Evolutionary conservation across 2,888 invertebrate species (phyloP).

Genomic region (Sthenelais limicola): DNA sequence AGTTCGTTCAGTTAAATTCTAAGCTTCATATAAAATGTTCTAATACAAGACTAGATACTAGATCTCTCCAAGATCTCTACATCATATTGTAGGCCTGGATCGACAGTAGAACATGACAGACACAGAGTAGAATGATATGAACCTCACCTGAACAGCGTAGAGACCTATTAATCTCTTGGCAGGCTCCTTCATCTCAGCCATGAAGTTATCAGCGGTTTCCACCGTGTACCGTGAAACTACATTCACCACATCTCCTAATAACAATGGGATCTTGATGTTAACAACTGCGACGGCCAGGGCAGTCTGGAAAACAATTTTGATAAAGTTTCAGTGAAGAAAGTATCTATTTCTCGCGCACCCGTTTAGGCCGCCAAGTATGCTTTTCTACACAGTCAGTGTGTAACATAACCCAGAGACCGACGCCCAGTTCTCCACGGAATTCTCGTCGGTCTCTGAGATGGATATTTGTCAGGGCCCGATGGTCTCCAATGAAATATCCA

Average conservation of each 20-base stretch:
- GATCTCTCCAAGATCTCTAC: too few relatives aligned
- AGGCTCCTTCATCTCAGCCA: conserved; percentile 75
- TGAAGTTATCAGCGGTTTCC: conserved; percentile 56
- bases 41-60: too few relatives aligned
- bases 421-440: too few relatives aligned
- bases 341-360: not conserved
- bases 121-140: too few relatives aligned
- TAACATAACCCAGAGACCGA: too few relatives aligned
- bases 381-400: conserved; percentile 8
- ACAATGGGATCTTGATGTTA: conserved; percentile 90
- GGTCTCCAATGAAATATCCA: too few relatives aligned
- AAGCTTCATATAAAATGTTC: too few relatives aligned
- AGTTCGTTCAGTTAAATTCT: too few relatives aligned
- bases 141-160: conserved; percentile 83
- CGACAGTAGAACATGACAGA: too few relatives aligned
- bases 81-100: too few relatives aligned
- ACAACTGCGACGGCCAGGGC: conserved; percentile 89
- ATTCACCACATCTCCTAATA: conserved; percentile 88
- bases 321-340: not conserved
- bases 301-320: conserved; percentile 78
- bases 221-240: conserved; percentile 76
- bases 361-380: conserved; percentile 17
- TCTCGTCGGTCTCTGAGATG: too few relatives aligned
- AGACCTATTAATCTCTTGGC: conserved; percentile 79
- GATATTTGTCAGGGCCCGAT: too few relatives aligned